Evolutionary conservation across 1,140 invertebrate genomes (phyloP), one percentile per base, ranked within the genome.

Genomic region (Neodiprion virginianus): DNA sequence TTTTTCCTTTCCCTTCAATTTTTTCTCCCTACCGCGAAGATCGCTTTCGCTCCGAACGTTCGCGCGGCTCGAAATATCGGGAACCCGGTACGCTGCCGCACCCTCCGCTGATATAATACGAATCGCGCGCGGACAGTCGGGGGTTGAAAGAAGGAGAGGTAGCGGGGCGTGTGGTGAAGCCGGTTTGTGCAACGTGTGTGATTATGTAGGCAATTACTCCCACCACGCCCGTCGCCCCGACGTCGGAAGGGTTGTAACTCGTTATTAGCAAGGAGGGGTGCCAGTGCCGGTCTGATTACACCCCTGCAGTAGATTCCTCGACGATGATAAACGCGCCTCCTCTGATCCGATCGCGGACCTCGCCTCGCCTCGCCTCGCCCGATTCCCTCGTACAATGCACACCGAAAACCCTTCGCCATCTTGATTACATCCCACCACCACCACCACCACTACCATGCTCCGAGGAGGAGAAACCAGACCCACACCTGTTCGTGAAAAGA

Each of bases 121-220:
- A 40, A 40, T 40, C 28, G 28, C 28, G 28, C 28, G 28, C 28
- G 28, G 28, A 40, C 28, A 40, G 28, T 40, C 28, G 28, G 28
- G 28, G 28, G 28, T 40, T 40, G 28, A 40, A 40, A 2, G 12
- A 65, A 21, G 17, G 7, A 14, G 61, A 14, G 61, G 61, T 65
- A 21, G 61, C 4, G 61, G 40, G 17, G 67, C 21, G 21, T 71
- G 79, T 65, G 53, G 48, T 65, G 70, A 78, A 74, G 72, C 40
- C 77, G 82, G 84, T 69, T 83, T 83, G 81, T 85, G 80, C 81
- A 82, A 78, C 81, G 79, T 85, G 82, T 86, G 84, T 86, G 85
- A 86, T 85, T 87, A 86, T 82, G 28, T 85, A 85, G 83, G 85
- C 84, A 87, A 87, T 86, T 87, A 87, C 84, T 83, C 80, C 84